These are phyloP conservation scores for Drosophila mulleri DNA, from an alignment of 2,888 invertebrate species.

Conservation along the genomic window DNA sequence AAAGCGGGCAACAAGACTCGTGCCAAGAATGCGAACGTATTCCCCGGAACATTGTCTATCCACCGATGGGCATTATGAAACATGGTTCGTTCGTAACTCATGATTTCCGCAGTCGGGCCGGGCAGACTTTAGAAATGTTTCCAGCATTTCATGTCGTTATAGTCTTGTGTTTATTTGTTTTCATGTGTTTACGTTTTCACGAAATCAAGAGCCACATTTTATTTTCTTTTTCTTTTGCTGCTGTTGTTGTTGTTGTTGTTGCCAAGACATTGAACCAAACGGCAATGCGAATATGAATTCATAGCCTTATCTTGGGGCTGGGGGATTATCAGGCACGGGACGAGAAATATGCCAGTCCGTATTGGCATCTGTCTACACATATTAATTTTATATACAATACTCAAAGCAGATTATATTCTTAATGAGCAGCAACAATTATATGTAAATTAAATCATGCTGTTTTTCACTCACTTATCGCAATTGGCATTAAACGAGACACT, in stretches of 20 bases:
- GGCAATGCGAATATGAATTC: slow-evolving; percentile 5
- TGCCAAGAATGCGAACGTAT: slow-evolving; percentile 39
- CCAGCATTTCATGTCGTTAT: slow-evolving; percentile 17
- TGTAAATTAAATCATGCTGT: neutral
- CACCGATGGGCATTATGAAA: slow-evolving; percentile 33
- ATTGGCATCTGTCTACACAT: slow-evolving; percentile 34
- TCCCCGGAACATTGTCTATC: slow-evolving; percentile 3
- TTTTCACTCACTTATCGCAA: neutral
- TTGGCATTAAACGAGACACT: neutral
- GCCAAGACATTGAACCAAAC: slow-evolving; percentile 41
- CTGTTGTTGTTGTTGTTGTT: neutral
- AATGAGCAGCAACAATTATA: neutral
- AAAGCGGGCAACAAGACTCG: slow-evolving; percentile 42
- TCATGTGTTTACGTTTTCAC: slow-evolving; percentile 30
- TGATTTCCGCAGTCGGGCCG: slow-evolving; percentile 65
- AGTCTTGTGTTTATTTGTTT: slow-evolving; percentile 31
- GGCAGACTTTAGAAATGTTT: slow-evolving; percentile 23
- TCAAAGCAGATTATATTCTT: slow-evolving; percentile 19
- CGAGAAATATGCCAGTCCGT: slow-evolving; percentile 3
- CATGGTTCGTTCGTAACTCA: slow-evolving; percentile 40
- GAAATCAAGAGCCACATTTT: slow-evolving; percentile 27
- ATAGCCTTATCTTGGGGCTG: slow-evolving; percentile 27
- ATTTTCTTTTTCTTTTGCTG: slow-evolving; percentile 4
- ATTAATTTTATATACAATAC: slow-evolving; percentile 5
- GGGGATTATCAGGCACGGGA: slow-evolving; percentile 36